Evolutionary conservation across 2,113 vertebrate genomes (phyloP).

Genomic region (Coryphaenoides rupestris): DNA sequence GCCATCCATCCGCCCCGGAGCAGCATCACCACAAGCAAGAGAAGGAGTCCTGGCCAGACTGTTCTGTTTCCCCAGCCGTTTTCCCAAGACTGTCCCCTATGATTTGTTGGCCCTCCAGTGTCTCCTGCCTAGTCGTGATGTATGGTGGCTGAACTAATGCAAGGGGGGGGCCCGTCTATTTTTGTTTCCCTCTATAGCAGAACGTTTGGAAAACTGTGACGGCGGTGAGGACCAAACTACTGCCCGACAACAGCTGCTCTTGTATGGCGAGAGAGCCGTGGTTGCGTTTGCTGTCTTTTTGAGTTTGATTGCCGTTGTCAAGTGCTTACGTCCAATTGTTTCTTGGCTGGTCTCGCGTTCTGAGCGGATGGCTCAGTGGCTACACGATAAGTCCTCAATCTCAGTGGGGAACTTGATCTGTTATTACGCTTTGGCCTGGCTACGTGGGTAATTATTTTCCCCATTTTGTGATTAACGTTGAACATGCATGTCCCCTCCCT

Average conservation of each 20-base stretch:
- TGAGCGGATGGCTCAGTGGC: neutral
- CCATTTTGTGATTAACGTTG: neutral
- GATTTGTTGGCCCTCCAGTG: slow-evolving; percentile 6
- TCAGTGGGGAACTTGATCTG: neutral
- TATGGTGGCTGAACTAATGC: slow-evolving; percentile 11
- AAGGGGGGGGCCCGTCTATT: neutral
- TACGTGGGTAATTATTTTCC: neutral
- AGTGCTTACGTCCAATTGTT: neutral
- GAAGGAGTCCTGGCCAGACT: slow-evolving; percentile 21
- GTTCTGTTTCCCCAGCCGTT: slow-evolving; percentile 41
- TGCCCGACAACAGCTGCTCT: neutral
- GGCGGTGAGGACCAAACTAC: neutral
- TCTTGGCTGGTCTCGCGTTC: neutral
- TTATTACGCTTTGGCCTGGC: slow-evolving; percentile 1
- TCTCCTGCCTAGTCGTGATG: neutral
- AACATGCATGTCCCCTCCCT: neutral
- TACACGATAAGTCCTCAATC: neutral
- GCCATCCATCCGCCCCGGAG: slow-evolving; percentile 28
- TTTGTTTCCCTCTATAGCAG: neutral
- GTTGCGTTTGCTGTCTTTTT: neutral
- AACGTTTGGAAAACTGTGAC: neutral
- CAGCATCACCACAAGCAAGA: slow-evolving; percentile 51
- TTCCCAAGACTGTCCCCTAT: slow-evolving; percentile 40
- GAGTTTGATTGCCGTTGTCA: neutral
- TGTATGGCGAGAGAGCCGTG: neutral